A percentile compares a stretch with the other conserved stretches of the same genome.
phyloP scores from a whole-genome alignment of 2,113 vertebrate genomes.

The Silurus meridionalis region DNA sequence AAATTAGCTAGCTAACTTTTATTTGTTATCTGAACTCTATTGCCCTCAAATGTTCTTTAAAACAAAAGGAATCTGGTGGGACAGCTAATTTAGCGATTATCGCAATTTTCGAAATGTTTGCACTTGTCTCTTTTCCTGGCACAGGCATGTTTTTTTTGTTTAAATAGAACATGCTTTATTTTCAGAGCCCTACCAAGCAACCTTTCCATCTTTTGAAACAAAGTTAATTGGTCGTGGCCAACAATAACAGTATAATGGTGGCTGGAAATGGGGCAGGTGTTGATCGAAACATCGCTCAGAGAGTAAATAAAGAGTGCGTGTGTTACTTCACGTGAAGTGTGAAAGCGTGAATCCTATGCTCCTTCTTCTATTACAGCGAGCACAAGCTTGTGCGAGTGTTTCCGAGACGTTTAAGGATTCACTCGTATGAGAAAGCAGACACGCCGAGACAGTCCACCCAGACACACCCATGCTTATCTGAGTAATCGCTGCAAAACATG shows the following conservation, averaged over 20 bases:
- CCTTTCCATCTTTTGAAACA: neutral
- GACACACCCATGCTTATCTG: conserved; percentile 1
- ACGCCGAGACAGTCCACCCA: neutral
- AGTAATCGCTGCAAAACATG: neutral
- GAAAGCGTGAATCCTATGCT: too few relatives aligned
- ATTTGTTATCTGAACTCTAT: neutral
- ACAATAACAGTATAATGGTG: neutral
- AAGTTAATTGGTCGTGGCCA: neutral
- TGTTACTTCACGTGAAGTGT: neutral
- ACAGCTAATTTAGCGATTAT: neutral
- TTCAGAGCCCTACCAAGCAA: too few relatives aligned
- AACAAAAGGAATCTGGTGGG: neutral
- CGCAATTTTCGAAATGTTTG: neutral
- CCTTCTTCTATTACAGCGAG: neutral
- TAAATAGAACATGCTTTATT: neutral
- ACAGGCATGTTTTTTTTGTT: neutral
- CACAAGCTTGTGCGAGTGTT: neutral
- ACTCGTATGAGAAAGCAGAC: neutral
- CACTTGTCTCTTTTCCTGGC: neutral
- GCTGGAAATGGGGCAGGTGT: neutral
- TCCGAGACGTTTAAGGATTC: neutral
- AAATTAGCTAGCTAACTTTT: neutral
- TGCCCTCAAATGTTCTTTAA: neutral
- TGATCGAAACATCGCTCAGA: neutral
- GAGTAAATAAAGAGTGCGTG: neutral